These are phyloP conservation scores for Ephestia elutella DNA, from an alignment of 1,140 invertebrate genomes.

Conservation along the genomic window DNA sequence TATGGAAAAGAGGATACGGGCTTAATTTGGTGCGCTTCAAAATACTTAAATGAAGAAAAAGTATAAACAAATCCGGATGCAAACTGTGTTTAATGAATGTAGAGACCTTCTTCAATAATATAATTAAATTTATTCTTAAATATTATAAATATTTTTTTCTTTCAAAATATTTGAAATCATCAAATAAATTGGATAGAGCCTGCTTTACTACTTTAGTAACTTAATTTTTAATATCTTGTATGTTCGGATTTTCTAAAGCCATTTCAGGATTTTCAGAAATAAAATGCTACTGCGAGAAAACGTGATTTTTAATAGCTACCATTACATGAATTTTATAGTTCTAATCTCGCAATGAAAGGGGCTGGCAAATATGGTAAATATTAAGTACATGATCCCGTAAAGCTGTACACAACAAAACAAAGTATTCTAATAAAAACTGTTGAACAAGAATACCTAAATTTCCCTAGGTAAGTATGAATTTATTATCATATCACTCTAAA, in stretches of 20 bases:
- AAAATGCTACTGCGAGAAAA: not conserved
- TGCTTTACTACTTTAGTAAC: no score
- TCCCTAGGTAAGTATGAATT: conserved; percentile 26
- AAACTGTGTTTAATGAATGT: no score
- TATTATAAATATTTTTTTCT: no score
- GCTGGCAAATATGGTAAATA: not conserved
- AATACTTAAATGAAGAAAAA: no score
- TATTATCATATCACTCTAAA: conserved; percentile 19
- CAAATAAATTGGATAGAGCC: no score
- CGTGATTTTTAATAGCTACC: not conserved
- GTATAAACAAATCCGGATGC: no score
- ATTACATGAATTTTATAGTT: not conserved
- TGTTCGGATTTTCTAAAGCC: not conserved
- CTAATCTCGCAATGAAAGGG: not conserved
- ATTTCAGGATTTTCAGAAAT: not conserved
- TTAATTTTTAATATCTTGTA: no score
- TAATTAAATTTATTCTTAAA: no score
- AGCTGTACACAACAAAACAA: not conserved
- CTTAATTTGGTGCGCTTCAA: no score
- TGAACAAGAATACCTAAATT: conserved; percentile 13
- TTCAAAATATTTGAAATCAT: no score
- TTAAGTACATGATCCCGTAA: conserved; percentile 3
- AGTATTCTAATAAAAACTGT: conserved; percentile 10
- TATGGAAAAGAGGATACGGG: no score
- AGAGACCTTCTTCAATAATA: no score